Percentiles rank a stretch among this genome's conserved stretches.
Evolutionary conservation across 2,113 vertebrate genomes (phyloP).

Genomic region (Oryzias curvinotus): DNA sequence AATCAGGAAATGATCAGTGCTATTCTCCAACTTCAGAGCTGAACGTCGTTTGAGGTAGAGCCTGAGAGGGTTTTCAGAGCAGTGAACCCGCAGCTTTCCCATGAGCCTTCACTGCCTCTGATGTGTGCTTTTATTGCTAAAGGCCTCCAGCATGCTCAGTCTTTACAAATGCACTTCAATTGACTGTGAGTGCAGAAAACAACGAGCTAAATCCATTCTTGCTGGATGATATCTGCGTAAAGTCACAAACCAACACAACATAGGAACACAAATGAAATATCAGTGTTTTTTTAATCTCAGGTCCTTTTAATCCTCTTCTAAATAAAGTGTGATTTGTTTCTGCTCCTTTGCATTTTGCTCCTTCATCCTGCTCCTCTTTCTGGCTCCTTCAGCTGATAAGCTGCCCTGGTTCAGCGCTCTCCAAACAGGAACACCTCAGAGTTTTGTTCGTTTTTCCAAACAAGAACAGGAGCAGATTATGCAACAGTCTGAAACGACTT

Average conservation of each 20-base stretch:
- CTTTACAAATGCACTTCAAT: not conserved
- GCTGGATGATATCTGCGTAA: not conserved
- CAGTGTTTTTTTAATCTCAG: not conserved
- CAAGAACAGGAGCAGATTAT: slow-evolving; percentile 56
- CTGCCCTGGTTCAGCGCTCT: slow-evolving; percentile 33
- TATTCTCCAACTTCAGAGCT: not conserved
- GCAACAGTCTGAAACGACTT: slow-evolving; percentile 54
- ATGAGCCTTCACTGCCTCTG: not conserved
- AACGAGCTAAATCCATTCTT: not conserved
- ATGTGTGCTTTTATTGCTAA: not conserved
- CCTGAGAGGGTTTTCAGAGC: not conserved
- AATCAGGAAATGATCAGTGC: not conserved
- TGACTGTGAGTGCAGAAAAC: not conserved
- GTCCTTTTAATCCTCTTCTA: slow-evolving; percentile 20
- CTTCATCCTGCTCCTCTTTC: slow-evolving; percentile 5
- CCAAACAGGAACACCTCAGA: slow-evolving; percentile 71
- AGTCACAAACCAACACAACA: not conserved
- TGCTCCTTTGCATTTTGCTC: slow-evolving; percentile 15
- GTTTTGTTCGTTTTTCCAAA: slow-evolving; percentile 54
- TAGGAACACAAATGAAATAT: too few relatives aligned
- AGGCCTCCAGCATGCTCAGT: not conserved
- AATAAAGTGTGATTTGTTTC: slow-evolving; percentile 19
- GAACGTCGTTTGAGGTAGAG: not conserved
- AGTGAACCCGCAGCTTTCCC: not conserved
- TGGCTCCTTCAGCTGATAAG: slow-evolving; percentile 32